phyloP scores from a whole-genome alignment of 1,140 invertebrate species.

The Heliconius eleuchia region DNA sequence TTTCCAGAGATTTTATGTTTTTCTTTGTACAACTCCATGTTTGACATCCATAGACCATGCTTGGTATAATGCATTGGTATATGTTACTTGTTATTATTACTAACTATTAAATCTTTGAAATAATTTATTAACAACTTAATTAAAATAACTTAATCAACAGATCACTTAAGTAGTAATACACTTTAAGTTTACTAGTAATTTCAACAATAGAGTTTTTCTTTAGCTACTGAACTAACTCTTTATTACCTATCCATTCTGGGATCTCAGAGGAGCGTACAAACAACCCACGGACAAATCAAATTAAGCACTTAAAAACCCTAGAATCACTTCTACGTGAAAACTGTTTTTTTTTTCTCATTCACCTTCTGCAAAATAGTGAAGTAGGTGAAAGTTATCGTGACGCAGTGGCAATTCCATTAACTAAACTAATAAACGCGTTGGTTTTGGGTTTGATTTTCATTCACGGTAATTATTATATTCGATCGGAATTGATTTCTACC shows the following conservation, averaged over 20 bases:
- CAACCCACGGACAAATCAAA: conserved; percentile 33
- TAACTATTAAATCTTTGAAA: neutral
- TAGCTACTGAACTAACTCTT: conserved; percentile 22
- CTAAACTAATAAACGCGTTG: no score
- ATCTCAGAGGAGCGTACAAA: conserved; percentile 30
- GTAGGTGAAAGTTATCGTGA: no score
- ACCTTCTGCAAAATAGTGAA: neutral
- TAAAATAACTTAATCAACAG: neutral
- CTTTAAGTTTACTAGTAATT: neutral
- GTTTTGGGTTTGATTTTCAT: no score
- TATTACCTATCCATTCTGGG: conserved; percentile 34
- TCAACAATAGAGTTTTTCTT: neutral
- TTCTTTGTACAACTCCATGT: no score
- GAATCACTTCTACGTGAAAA: neutral
- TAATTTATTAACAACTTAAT: neutral
- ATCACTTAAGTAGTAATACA: neutral
- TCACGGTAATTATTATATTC: no score
- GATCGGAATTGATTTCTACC: no score
- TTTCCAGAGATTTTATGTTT: no score
- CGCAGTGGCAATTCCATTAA: no score
- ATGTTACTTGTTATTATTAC: no score
- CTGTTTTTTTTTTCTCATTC: neutral
- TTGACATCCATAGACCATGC: no score
- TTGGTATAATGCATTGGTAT: no score
- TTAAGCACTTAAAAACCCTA: conserved; percentile 19